phyloP scores from a whole-genome alignment of 1,140 invertebrate genomes.

The Drosophila subpulchrella region DNA sequence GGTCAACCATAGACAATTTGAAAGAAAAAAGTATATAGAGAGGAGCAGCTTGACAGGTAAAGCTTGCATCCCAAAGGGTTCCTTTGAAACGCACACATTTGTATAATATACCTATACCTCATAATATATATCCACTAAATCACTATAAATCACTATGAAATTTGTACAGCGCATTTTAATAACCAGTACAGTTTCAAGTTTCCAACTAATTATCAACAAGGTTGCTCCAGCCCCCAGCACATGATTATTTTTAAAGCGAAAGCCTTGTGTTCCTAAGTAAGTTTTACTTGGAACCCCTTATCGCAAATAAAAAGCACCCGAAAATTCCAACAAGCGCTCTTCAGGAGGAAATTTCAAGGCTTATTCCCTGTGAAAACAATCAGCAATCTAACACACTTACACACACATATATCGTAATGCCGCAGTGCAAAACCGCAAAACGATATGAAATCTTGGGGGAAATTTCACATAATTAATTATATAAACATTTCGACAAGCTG shows the following conservation, averaged over 20 bases:
- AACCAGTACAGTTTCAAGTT: not conserved
- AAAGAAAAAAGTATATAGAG: not conserved
- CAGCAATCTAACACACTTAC: not conserved
- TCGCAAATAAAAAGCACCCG: not conserved
- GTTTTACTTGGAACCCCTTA: not conserved
- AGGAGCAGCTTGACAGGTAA: too few species aligned
- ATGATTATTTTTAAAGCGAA: not conserved
- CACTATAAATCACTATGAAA: too few species aligned
- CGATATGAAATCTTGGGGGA: slow-evolving; percentile 32
- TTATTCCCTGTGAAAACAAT: slow-evolving; percentile 4
- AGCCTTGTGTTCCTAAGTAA: not conserved
- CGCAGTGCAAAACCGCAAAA: slow-evolving; percentile 26
- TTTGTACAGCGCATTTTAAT: not conserved
- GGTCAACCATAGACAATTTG: slow-evolving; percentile 18
- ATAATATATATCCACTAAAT: too few species aligned
- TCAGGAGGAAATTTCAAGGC: not conserved
- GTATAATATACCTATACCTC: too few species aligned
- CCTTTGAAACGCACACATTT: too few species aligned
- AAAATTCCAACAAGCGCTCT: not conserved
- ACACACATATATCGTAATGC: not conserved
- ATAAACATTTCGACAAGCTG: slow-evolving; percentile 29
- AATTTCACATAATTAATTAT: slow-evolving; percentile 47
- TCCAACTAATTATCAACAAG: not conserved
- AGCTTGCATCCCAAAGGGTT: too few species aligned
- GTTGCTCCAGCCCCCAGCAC: not conserved